A percentile compares a stretch with the other conserved stretches of the same genome.
Evolutionary conservation across 2,113 vertebrate genomes (phyloP).

Genomic region (Daubentonia madagascariensis): DNA sequence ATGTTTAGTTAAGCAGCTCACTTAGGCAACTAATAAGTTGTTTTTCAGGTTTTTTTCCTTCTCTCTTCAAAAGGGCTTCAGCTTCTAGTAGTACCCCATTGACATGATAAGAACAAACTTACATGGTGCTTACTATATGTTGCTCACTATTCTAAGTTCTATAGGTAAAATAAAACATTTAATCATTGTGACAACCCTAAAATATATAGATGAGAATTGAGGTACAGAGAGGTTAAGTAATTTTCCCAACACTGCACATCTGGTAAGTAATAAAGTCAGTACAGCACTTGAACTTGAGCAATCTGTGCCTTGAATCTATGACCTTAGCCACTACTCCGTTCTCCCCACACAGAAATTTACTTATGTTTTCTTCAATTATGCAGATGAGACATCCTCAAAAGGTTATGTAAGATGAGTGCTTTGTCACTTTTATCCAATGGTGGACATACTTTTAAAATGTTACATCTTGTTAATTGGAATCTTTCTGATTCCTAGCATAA

Average conservation of each 20-base stretch:
- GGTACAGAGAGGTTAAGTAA: neutral
- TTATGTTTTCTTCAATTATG: neutral
- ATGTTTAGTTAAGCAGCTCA: neutral
- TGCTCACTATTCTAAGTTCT: neutral
- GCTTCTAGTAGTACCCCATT: neutral
- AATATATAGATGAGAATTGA: neutral
- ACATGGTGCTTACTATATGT: neutral
- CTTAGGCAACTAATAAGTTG: neutral
- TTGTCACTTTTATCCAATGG: neutral
- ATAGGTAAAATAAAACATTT: neutral
- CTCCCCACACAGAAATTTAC: neutral
- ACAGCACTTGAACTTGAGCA: neutral
- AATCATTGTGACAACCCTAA: neutral
- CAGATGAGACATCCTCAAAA: neutral
- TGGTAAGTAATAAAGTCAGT: neutral
- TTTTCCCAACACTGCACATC: neutral
- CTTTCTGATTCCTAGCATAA: neutral
- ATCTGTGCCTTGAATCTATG: neutral
- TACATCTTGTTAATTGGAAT: neutral
- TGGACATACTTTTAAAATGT: neutral
- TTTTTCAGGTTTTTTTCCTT: neutral
- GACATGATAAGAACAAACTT: neutral
- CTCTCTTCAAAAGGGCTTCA: neutral
- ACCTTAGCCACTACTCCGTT: neutral
- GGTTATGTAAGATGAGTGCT: neutral